Evolutionary conservation across 1,140 invertebrate species (phyloP).

Genomic region (Mylabris phalerata): DNA sequence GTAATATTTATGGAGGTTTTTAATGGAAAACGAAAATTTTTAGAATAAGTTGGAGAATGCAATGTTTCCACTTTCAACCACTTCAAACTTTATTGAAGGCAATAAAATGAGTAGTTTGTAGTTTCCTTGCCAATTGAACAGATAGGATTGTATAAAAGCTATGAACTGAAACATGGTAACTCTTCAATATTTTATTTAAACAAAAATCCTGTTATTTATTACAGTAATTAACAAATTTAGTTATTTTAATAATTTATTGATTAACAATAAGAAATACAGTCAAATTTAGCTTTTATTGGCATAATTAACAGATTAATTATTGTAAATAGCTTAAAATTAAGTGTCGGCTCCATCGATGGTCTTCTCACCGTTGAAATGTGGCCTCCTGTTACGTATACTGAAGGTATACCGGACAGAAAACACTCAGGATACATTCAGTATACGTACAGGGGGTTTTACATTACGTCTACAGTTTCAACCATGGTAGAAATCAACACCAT

Average conservation of each 20-base stretch:
- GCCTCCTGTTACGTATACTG: constrained; percentile 98
- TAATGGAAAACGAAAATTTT: neutral
- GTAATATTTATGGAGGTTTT: too few species aligned
- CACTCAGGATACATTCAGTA: constrained; percentile 99
- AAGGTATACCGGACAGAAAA: constrained; percentile 97
- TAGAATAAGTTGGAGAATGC: neutral
- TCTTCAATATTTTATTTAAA: too few species aligned
- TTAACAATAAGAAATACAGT: too few species aligned
- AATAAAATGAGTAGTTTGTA: neutral
- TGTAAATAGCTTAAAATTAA: too few species aligned
- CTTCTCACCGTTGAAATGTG: constrained; percentile 57
- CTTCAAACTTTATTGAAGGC: constrained; percentile 8
- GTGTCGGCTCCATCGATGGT: neutral
- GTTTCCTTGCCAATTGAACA: too few species aligned
- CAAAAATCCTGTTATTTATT: too few species aligned
- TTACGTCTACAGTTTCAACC: constrained; percentile 28
- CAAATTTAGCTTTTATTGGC: too few species aligned
- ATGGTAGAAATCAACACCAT: neutral
- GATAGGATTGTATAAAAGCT: too few species aligned
- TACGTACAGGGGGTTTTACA: constrained; percentile 92
- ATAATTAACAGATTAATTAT: too few species aligned
- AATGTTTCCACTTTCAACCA: neutral
- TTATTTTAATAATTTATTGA: too few species aligned
- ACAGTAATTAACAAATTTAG: too few species aligned
- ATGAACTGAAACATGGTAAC: too few species aligned